Evolutionary conservation across 1,140 invertebrate species (phyloP), one percentile per base, ranked within the genome.

Genomic region (Heterodera carotae): DNA sequence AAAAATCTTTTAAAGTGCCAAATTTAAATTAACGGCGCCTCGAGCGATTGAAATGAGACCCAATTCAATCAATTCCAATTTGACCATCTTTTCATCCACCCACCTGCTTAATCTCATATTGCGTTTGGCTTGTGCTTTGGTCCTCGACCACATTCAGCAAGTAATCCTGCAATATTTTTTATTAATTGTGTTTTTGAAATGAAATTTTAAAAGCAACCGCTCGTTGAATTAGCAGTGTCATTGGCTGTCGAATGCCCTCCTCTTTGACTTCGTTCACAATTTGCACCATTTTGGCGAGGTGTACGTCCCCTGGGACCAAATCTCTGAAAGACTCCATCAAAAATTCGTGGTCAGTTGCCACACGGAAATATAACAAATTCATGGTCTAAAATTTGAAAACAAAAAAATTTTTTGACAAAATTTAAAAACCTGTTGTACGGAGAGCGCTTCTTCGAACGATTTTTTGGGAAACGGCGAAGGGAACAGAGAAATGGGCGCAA

Each of bases 301-400:
- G 88, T 69, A 83, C 83, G 69, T 87, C 86, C 1, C 74, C 76
- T 67, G 86, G 78, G 29, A 86, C 75, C 6, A 87, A 83, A 39
- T 87, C 76, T 39, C 69, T 59, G 56, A 84, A 87, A 33, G 78
- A 43, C 36, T 87, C 36, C 15, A 82, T 72, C 27, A 87, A 64
- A 60, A 88, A 87, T 43, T 88, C 84, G 59, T 70, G 72, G 74
- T 88, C 86, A 59, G 76, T 87, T 5, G 86, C 82, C 15, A 88
- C 75, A 22, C 75, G 72, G 69, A 85, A 86, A 67, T 87, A 87
- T 0, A 86, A 73, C 10, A 67, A 60, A 76, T 85, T 88, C 68
- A 86, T 85, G 8, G 75, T 80, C 84, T 85, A 66, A 77, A 43
- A 53, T 25, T 3, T 39, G 7, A 22, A 69, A 69, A 8, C 2